Evolutionary conservation across 2,113 vertebrate genomes (phyloP), one percentile per base, ranked within the genome.

Genomic region (Pogonocichla stellata): DNA sequence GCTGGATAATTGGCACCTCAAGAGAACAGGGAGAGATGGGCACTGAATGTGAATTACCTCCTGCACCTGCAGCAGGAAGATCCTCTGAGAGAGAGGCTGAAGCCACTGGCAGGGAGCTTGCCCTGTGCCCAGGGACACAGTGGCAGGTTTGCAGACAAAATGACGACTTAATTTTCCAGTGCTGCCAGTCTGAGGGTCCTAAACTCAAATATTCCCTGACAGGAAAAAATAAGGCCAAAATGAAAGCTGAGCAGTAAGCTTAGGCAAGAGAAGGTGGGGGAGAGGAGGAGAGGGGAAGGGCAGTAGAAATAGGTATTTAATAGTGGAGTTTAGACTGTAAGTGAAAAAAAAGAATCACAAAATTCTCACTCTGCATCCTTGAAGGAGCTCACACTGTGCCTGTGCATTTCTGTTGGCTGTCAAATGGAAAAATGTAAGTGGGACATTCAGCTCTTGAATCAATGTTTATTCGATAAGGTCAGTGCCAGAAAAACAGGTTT

Each of bases 1-100:
- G 50, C 92, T 16, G 57, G 19, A 38, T 95, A 95, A 94, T 92
- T 93, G 96, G 90, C 96, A 96, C 93, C 95, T 93, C 90, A 8
- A 66, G 93, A 95, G 80, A 95, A 54, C 23, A 5, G 57, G 54
- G 42, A 88, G 87, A 94, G 90, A 95, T 28, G 33, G 88, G 80
- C 80, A 70, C 1, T 40, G 94, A 80, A 96, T 95, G 92, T 19
- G 65, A 96, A 97, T 96, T 92, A 93, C 86, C 83, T 92, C 82
- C 87, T 48, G n/a, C 62, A 88, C 84, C 84, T 87, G 65, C 67
- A 81, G 80, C 80, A 53, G 47, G 43, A 65, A 77, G 65, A 84
- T 90, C 87, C 87, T 86, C 75, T 0, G 48, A 88, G 92, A 81
- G 66, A 73, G 53, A 40, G 65, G 92, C 54, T 80, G 81, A 50